phyloP scores from a whole-genome alignment of 1,140 invertebrate genomes.

The Nasonia giraulti region DNA sequence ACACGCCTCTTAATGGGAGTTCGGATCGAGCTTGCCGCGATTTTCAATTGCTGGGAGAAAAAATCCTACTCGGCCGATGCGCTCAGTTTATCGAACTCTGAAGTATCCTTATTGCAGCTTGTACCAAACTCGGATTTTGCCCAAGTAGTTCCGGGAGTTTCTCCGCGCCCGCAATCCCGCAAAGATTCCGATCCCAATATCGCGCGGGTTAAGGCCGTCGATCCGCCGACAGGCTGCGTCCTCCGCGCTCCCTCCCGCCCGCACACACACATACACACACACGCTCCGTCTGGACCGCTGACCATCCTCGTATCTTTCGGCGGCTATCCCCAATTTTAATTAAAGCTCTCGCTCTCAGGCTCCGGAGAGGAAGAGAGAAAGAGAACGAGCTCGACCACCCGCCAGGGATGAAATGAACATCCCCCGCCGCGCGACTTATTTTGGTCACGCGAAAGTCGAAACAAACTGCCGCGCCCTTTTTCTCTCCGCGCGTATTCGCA shows the following conservation, averaged over 20 bases:
- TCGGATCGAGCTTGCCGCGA: background rate
- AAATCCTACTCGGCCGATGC: too few species aligned
- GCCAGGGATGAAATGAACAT: slow-evolving; percentile 60
- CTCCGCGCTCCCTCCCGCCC: background rate
- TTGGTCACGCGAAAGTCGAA: slow-evolving; percentile 61
- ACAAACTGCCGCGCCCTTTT: slow-evolving; percentile 51
- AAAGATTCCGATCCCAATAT: slow-evolving; percentile 60
- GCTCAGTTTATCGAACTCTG: background rate
- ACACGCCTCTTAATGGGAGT: background rate
- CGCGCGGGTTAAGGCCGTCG: slow-evolving; percentile 50
- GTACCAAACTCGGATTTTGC: slow-evolving; percentile 21
- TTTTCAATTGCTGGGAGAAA: background rate
- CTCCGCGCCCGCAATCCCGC: background rate
- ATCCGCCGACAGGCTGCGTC: slow-evolving; percentile 36
- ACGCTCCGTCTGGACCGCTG: background rate
- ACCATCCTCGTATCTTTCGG: slow-evolving; percentile 28
- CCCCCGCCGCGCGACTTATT: slow-evolving; percentile 62
- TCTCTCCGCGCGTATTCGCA: background rate
- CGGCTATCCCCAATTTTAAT: slow-evolving; percentile 63
- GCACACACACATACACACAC: background rate
- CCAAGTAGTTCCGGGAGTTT: slow-evolving; percentile 17
- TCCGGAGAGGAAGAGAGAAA: background rate
- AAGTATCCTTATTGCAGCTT: background rate
- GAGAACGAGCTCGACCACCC: slow-evolving; percentile 56
- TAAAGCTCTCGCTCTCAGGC: slow-evolving; percentile 58